A percentile compares a stretch with the other conserved stretches of the same genome.
Conservation (phyloP, 2,113 vertebrate genomes). For the Poeciliopsis retropinna region DNA sequence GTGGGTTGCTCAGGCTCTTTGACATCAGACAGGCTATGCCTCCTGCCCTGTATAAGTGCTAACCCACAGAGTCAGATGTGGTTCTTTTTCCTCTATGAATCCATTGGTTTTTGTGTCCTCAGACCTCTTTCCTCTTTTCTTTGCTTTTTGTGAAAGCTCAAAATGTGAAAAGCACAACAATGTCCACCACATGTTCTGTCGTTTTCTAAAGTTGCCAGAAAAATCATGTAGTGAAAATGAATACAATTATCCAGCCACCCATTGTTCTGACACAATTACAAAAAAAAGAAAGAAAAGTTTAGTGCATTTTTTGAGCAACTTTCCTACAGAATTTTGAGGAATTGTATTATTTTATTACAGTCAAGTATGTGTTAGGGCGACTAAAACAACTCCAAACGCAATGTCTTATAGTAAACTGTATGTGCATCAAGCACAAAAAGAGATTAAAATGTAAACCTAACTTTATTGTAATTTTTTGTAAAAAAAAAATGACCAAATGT, state of each 20-base stretch:
- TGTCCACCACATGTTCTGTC: conserved; percentile 61
- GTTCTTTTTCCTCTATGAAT: conserved; percentile 34
- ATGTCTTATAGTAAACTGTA: neutral
- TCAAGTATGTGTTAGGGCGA: neutral
- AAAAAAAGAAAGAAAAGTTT: conserved; percentile 4
- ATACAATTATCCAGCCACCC: conserved; percentile 57
- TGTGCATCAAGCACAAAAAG: neutral
- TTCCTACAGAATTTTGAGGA: neutral
- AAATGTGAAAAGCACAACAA: conserved; percentile 65
- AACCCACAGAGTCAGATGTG: conserved; percentile 60
- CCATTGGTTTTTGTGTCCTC: conserved; percentile 49
- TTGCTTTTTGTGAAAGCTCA: conserved; percentile 46
- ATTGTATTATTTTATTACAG: neutral
- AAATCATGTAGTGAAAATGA: conserved; percentile 65
- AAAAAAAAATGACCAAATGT: neutral
- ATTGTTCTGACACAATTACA: conserved; percentile 50
- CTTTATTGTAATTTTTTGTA: neutral
- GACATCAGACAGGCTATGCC: conserved; percentile 45
- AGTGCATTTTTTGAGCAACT: neutral
- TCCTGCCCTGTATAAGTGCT: conserved; percentile 64
- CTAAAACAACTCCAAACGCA: neutral
- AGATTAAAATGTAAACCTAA: neutral
- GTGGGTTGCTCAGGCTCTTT: conserved; percentile 44
- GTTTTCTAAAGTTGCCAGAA: conserved; percentile 46
- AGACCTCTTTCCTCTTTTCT: conserved; percentile 32